Conservation (phyloP, 2,888 invertebrate species). For the Rambutsinella grinnellia region DNA sequence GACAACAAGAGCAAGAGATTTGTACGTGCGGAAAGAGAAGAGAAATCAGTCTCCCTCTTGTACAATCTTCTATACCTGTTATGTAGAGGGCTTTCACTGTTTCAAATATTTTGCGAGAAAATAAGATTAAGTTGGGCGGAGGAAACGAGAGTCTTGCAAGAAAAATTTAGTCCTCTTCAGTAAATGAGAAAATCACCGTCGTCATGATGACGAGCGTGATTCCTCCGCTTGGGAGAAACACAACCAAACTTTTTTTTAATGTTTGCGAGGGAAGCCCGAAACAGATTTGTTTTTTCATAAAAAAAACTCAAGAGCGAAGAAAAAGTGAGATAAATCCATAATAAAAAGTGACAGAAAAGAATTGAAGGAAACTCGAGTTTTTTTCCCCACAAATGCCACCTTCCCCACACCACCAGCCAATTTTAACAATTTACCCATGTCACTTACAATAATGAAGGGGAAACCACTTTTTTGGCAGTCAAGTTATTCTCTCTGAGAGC, state of each 20-base stretch:
- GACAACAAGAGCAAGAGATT: background rate
- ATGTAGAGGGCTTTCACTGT: background rate
- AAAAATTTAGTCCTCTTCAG: background rate
- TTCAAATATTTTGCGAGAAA: too few relatives aligned
- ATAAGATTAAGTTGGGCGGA: too few relatives aligned
- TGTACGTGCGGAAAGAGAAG: constrained; percentile 10
- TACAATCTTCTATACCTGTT: background rate
- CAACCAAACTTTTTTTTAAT: background rate
- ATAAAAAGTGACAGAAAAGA: background rate
- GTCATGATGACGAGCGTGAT: background rate
- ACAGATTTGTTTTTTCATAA: background rate
- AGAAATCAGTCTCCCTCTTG: background rate
- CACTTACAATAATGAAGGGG: too few relatives aligned
- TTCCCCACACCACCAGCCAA: constrained; percentile 5
- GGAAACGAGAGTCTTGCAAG: background rate
- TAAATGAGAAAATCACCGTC: background rate
- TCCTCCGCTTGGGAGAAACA: background rate
- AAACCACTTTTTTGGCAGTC: too few relatives aligned
- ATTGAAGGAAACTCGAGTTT: background rate
- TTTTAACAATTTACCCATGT: too few relatives aligned
- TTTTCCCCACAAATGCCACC: background rate
- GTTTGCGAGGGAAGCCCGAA: background rate
- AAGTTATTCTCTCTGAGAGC: constrained; percentile 3
- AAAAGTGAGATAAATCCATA: background rate
- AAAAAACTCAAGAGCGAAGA: background rate